Conservation (phyloP, 2,888 invertebrate genomes). For the Criorhina ranunculi region DNA sequence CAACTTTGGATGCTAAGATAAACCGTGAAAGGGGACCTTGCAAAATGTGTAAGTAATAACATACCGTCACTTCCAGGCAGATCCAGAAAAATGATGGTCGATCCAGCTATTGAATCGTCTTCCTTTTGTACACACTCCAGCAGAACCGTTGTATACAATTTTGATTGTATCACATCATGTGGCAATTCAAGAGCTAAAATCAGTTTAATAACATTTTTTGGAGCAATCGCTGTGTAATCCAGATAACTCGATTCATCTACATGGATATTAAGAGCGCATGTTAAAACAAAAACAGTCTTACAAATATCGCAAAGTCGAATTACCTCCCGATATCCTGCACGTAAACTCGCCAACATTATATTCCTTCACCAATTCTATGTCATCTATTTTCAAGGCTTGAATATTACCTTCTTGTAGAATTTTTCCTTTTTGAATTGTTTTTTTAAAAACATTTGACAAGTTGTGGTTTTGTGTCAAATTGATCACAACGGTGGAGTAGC, state of each 20-base stretch:
- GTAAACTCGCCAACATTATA: slow-evolving; percentile 51
- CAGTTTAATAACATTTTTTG: slow-evolving; percentile 48
- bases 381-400: slow-evolving; percentile 55
- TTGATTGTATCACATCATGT: slow-evolving; percentile 11
- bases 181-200: slow-evolving; percentile 39
- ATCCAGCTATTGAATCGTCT: slow-evolving; percentile 50
- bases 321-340: slow-evolving; percentile 74
- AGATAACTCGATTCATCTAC: slow-evolving; percentile 67
- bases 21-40: no score
- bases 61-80: slow-evolving; percentile 73
- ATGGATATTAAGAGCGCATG: neutral
- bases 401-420: slow-evolving; percentile 29
- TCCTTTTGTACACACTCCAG: slow-evolving; percentile 56
- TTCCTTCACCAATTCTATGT: slow-evolving; percentile 41
- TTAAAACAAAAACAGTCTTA: neutral
- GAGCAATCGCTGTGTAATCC: slow-evolving; percentile 34
- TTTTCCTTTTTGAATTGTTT: slow-evolving; percentile 44
- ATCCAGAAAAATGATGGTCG: slow-evolving; percentile 69
- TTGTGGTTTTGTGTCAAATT: slow-evolving; percentile 16
- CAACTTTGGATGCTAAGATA: no score
- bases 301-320: neutral
- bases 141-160: slow-evolving; percentile 52
- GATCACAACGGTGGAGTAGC: slow-evolving; percentile 65
- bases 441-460: slow-evolving; percentile 58
- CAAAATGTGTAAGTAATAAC: neutral